Evolutionary conservation across 1,140 invertebrate genomes (phyloP).

Genomic region (Drosophila funebris): DNA sequence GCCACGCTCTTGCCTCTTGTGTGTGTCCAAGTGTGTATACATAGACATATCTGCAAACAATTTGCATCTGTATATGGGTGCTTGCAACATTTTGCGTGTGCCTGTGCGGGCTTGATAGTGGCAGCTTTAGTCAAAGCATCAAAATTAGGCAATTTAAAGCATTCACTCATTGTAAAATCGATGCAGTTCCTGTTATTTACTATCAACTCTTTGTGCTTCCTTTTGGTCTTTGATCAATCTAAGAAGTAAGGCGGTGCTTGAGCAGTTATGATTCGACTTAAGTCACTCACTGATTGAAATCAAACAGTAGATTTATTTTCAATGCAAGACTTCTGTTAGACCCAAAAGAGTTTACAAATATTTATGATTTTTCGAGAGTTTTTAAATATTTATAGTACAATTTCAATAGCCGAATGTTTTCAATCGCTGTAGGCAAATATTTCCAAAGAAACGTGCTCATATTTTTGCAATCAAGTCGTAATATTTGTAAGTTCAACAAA

Average conservation of each 20-base stretch:
- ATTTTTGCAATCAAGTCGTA: conserved; percentile 13
- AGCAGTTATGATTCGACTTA: too few species aligned
- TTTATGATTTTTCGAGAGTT: background rate
- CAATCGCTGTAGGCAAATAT: background rate
- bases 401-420: conserved; percentile 3
- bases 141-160: conserved; percentile 57
- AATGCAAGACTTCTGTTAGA: background rate
- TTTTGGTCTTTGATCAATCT: conserved; percentile 7
- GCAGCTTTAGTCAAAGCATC: conserved; percentile 50
- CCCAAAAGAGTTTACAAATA: background rate
- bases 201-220: conserved; percentile 38
- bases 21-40: conserved; percentile 23
- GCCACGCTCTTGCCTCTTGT: conserved; percentile 44
- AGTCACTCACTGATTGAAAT: background rate
- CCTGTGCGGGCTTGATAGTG: conserved; percentile 43
- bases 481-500: conserved; percentile 17
- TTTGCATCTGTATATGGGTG: conserved; percentile 36
- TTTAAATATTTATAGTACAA: background rate
- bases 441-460: conserved; percentile 10
- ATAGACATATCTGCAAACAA: conserved; percentile 26
- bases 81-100: conserved; percentile 6
- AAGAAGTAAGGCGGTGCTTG: too few species aligned
- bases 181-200: conserved; percentile 44
- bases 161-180: conserved; percentile 13
- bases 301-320: background rate